phyloP scores from a whole-genome alignment of 2,113 vertebrate genomes.

The Ophthalmolycus amberensis region DNA sequence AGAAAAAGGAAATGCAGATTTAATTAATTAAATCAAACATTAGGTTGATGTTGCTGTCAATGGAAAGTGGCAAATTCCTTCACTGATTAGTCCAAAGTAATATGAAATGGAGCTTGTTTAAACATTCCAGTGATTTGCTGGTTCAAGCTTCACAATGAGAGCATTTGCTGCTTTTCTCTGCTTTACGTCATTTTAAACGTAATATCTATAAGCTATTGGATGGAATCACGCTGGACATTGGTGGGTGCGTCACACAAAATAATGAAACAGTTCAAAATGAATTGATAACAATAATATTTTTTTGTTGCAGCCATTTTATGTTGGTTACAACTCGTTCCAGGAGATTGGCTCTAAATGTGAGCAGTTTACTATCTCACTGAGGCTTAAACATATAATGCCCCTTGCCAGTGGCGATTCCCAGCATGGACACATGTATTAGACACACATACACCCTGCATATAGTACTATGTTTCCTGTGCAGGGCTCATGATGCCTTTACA shows the following conservation, averaged over 20 bases:
- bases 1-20: too few species aligned
- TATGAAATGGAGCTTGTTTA: background rate
- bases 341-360: background rate
- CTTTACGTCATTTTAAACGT: too few species aligned
- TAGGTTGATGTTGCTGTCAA: background rate
- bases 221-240: too few species aligned
- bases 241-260: too few species aligned
- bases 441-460: background rate
- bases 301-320: too few species aligned
- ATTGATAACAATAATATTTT: background rate
- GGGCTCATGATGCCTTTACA: constrained; percentile 6
- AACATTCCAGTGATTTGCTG: too few species aligned
- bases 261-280: too few species aligned
- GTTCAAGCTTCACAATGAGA: too few species aligned
- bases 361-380: background rate
- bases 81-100: background rate
- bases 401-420: background rate
- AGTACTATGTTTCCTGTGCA: background rate
- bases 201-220: too few species aligned
- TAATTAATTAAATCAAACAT: background rate
- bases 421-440: background rate
- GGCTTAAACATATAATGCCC: background rate
- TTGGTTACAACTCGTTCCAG: too few species aligned
- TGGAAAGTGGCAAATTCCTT: background rate
- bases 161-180: too few species aligned